phyloP scores from a whole-genome alignment of 1,140 invertebrate genomes.

The Euwallacea fornicatus region DNA sequence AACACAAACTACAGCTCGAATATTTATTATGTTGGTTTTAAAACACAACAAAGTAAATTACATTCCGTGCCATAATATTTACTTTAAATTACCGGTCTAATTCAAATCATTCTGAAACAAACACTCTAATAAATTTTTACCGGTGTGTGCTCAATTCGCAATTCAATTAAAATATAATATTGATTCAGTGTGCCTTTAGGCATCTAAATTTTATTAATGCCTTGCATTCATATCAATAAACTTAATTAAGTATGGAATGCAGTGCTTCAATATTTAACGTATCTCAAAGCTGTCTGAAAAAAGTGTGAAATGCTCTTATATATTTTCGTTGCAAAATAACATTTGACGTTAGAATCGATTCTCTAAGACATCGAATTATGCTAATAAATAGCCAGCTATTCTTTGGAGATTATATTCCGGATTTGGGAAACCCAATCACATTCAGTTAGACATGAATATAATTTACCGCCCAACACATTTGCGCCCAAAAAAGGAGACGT shows the following conservation, averaged over 20 bases:
- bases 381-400: background rate
- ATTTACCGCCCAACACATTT: conserved; percentile 29
- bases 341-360: too few relatives aligned
- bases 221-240: too few relatives aligned
- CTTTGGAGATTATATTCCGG: conserved; percentile 3
- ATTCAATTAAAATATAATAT: conserved; percentile 30
- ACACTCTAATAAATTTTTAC: conserved; percentile 27
- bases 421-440: conserved; percentile 8
- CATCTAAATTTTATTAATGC: too few relatives aligned
- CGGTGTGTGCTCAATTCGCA: conserved; percentile 23
- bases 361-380: too few relatives aligned
- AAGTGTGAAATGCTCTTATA: too few relatives aligned
- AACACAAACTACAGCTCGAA: conserved; percentile 4
- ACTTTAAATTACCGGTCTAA: conserved; percentile 26
- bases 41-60: conserved; percentile 25
- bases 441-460: conserved; percentile 13
- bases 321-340: too few relatives aligned
- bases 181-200: background rate
- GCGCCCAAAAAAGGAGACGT: conserved; percentile 24
- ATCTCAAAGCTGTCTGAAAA: too few relatives aligned
- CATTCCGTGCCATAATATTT: conserved; percentile 18
- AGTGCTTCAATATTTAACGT: too few relatives aligned
- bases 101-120: conserved; percentile 26
- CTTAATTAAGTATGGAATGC: too few relatives aligned
- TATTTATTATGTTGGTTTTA: conserved; percentile 20